phyloP scores from a whole-genome alignment of 2,797 vertebrate genomes.

The Pseudotriccus pelzelni region DNA sequence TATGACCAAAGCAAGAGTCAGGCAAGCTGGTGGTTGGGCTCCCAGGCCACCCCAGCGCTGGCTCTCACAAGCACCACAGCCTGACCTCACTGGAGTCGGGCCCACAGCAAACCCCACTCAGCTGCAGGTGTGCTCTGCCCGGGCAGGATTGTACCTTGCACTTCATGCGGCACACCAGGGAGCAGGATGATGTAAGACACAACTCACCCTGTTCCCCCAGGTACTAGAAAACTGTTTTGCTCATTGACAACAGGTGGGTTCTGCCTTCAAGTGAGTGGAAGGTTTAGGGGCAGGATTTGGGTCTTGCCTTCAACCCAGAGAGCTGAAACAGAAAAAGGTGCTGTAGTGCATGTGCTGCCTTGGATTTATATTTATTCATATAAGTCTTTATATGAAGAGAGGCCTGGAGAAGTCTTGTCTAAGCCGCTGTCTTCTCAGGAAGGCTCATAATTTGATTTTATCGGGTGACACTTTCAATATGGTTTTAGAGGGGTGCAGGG shows the following conservation, averaged over 20 bases:
- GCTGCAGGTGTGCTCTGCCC: neutral
- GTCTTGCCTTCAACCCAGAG: neutral
- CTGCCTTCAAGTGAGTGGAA: neutral
- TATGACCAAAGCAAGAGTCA: neutral
- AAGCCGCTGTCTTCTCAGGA: neutral
- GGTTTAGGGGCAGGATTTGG: neutral
- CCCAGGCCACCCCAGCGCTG: rapidly evolving
- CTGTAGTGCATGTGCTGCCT: neutral
- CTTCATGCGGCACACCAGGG: neutral
- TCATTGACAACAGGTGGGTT: neutral
- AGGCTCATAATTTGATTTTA: neutral
- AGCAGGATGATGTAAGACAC: neutral
- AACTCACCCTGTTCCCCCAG: neutral
- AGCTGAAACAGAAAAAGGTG: neutral
- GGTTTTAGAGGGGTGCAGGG: neutral
- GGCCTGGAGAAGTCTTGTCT: neutral
- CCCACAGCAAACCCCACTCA: neutral
- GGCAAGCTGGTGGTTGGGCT: neutral
- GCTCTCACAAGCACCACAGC: neutral
- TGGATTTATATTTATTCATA: neutral
- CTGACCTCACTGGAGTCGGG: neutral
- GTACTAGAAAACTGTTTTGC: neutral
- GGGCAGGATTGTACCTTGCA: neutral
- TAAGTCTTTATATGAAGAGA: neutral
- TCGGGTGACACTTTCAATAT: neutral